Evolutionary conservation across 1,140 invertebrate genomes (phyloP), one percentile per base, ranked within the genome.

Genomic region (Pseudobourletiella spinata): DNA sequence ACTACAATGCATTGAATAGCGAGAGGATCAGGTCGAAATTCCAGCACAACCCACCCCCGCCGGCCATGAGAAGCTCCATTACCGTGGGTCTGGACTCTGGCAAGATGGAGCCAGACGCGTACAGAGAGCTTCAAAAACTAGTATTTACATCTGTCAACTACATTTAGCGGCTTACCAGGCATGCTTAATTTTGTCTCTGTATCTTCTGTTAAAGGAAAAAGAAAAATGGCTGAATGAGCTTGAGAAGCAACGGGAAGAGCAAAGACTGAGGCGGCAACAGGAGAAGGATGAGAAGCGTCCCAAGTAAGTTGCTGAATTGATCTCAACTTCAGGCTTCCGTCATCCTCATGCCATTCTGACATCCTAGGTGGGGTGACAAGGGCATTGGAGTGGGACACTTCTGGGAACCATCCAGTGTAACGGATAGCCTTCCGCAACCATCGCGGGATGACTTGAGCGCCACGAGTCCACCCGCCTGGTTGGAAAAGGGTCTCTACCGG

Each of bases 341-440:
- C 8, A 22, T 48, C 6, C 46, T 48, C 18, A 25, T 6, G 18
- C 16, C 22, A 18, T 48, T 8, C 22, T 11, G 6, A 20, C 46
- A 25, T 26, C 16, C 15, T 24, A 67, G 59, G 43, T 86, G 85
- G 84, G 84, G 83, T 0, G 83, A 83, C 69, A 77, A 80, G 56
- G 81, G 81, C 1, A 79, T 83, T 20, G 80, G 80, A 24, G 80
- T 81, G 8, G 81, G 80, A 16, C 76, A 83, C 39, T 77, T 85
- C 29, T 86, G 85, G 85, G 82, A 82, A 67, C 70, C 73, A 14
- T 64, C 61, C 3, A 51, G 61, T 4, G 58, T 68, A 8, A 63
- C 65, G 14, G 68, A 71, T 39, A 24, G 69, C 6, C 54, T 73
- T 29, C 80, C 82, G 14, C 54, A 55, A 14, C 51, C 57, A 15